Percentiles rank a stretch among this genome's conserved stretches.
These are phyloP conservation scores for Stenodera caucasica DNA, from an alignment of 2,888 invertebrate species.

Conservation along the genomic window DNA sequence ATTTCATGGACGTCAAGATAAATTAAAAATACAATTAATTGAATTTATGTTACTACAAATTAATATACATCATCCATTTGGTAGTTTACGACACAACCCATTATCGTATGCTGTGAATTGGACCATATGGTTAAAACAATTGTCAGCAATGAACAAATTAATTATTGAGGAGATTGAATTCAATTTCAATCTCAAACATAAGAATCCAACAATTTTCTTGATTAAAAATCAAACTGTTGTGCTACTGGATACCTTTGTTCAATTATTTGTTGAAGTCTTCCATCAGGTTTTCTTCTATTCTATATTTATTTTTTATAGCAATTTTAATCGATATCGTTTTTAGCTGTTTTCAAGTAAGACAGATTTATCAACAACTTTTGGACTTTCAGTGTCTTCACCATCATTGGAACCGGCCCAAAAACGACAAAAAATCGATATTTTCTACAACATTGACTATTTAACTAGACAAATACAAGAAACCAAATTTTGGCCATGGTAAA, in stretches of 20 bases:
- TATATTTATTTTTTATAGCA: too few species aligned
- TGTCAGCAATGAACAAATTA: constrained; percentile 51
- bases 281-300: neutral
- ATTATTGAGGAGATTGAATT: constrained; percentile 46
- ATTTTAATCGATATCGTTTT: neutral
- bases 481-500: constrained; percentile 53
- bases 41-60: constrained; percentile 59
- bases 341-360: constrained; percentile 10
- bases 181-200: constrained; percentile 15
- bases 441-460: constrained; percentile 38
- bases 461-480: constrained; percentile 46
- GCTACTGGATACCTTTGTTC: constrained; percentile 39
- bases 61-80: constrained; percentile 59
- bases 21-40: constrained; percentile 51
- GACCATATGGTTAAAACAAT: constrained; percentile 54
- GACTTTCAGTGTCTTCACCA: neutral
- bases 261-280: constrained; percentile 48
- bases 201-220: constrained; percentile 38
- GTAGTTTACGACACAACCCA: constrained; percentile 46
- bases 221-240: constrained; percentile 27
- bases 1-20: constrained; percentile 37
- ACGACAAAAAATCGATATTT: constrained; percentile 31
- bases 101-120: constrained; percentile 53
- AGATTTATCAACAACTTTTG: neutral
- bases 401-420: constrained; percentile 25